Conservation (phyloP, 2,888 invertebrate genomes). For the Polydrusus pterygomalis region DNA sequence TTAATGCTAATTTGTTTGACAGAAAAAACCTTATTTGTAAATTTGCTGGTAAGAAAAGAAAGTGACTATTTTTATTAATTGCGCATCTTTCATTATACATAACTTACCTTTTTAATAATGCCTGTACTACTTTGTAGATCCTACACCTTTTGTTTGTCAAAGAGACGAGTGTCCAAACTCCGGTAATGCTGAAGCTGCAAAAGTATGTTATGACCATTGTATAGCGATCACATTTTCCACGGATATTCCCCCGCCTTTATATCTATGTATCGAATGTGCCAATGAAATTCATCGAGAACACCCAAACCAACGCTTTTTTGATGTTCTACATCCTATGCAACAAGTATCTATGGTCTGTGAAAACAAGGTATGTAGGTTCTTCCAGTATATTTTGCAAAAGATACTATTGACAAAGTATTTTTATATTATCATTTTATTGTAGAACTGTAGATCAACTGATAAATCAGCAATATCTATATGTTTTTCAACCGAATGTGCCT, state of each 20-base stretch:
- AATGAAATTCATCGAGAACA: slow-evolving; percentile 93
- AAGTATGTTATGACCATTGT: slow-evolving; percentile 96
- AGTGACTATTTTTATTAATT: too few species aligned
- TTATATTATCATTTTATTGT: slow-evolving; percentile 21
- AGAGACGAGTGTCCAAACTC: slow-evolving; percentile 93
- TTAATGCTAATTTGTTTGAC: slow-evolving; percentile 95
- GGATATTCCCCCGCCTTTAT: slow-evolving; percentile 94
- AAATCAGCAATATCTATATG: slow-evolving; percentile 96
- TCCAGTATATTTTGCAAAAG: neutral
- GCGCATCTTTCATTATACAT: too few species aligned
- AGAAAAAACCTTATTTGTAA: slow-evolving; percentile 90
- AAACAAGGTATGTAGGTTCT: slow-evolving; percentile 85
- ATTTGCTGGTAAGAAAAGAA: slow-evolving; percentile 81
- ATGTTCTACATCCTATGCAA: slow-evolving; percentile 82
- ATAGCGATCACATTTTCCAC: slow-evolving; percentile 90
- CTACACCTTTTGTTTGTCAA: slow-evolving; percentile 90
- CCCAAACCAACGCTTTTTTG: slow-evolving; percentile 88
- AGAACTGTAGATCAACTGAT: slow-evolving; percentile 94
- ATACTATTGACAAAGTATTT: slow-evolving; percentile 15
- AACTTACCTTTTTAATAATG: too few species aligned
- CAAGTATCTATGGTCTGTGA: slow-evolving; percentile 97
- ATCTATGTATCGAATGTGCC: slow-evolving; percentile 96
- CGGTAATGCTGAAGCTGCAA: slow-evolving; percentile 89
- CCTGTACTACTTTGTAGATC: slow-evolving; percentile 71
- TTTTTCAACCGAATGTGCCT: slow-evolving; percentile 97